phyloP scores from a whole-genome alignment of 2,888 invertebrate genomes.

The Disparrhopalites patrizii region DNA sequence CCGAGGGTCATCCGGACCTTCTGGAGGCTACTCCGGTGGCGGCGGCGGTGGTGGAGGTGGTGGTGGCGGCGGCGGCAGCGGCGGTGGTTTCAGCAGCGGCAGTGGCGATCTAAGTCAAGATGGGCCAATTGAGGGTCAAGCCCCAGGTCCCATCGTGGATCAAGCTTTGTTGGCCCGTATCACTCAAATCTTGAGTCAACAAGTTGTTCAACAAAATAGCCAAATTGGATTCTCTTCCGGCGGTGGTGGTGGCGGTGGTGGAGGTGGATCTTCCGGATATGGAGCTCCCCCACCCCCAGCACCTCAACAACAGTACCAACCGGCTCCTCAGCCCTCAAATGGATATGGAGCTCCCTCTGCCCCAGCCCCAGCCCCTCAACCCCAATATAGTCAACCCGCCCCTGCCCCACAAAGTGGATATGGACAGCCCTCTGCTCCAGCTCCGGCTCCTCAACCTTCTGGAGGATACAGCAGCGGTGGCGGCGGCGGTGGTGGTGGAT shows the following conservation, averaged over 20 bases:
- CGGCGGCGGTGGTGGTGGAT: background rate
- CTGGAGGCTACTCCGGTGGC: constrained; percentile 28
- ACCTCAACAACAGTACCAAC: constrained; percentile 3
- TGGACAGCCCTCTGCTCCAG: too few species aligned
- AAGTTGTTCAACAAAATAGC: constrained; percentile 8
- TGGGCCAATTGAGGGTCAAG: constrained; percentile 32
- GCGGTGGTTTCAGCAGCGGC: constrained; percentile 22
- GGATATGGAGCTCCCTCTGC: constrained; percentile 16
- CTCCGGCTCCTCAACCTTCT: too few species aligned
- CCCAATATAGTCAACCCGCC: constrained; percentile 13
- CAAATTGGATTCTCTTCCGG: constrained; percentile 7
- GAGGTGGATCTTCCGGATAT: constrained; percentile 16
- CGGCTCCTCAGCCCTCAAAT: background rate
- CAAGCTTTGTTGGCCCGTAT: constrained; percentile 44
- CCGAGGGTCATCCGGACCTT: constrained; percentile 4
- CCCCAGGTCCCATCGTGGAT: constrained; percentile 40
- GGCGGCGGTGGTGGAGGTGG: constrained; percentile 30
- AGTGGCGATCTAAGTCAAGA: constrained; percentile 33
- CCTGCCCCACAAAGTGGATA: background rate
- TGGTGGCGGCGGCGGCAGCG: constrained; percentile 24
- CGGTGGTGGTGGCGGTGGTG: constrained; percentile 27
- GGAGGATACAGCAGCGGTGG: background rate
- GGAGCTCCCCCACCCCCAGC: constrained; percentile 8
- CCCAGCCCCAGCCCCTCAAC: constrained; percentile 20
- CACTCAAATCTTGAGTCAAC: constrained; percentile 41